These are phyloP conservation scores for Phalacrocorax carbo DNA, from an alignment of 2,113 vertebrate species.

Conservation along the genomic window DNA sequence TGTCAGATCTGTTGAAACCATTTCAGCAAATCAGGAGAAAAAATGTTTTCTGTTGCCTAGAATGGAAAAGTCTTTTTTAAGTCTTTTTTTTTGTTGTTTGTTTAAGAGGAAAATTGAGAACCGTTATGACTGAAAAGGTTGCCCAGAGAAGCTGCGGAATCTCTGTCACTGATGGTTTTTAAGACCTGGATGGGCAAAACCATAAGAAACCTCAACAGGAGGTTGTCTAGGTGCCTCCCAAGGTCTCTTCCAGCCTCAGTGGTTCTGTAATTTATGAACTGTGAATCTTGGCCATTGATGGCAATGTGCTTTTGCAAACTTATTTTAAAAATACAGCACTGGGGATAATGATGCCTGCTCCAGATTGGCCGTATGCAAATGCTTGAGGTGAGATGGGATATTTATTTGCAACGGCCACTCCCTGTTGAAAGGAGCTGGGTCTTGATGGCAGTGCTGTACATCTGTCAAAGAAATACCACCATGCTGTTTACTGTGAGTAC, in stretches of 20 bases:
- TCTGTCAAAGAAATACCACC: background rate
- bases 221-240: background rate
- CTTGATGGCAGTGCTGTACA: background rate
- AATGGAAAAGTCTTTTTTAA: background rate
- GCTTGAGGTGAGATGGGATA: background rate
- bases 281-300: background rate
- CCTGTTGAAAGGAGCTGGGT: background rate
- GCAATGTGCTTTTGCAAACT: background rate
- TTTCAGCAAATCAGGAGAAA: background rate
- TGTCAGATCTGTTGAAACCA: conserved; percentile 18
- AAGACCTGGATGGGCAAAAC: background rate
- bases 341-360: background rate
- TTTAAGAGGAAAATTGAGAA: background rate
- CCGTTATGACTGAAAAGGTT: background rate
- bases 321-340: background rate
- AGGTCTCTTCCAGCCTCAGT: background rate
- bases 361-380: background rate
- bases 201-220: background rate
- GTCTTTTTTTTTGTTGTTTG: background rate
- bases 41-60: background rate
- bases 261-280: background rate
- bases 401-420: background rate
- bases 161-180: background rate
- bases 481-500: background rate
- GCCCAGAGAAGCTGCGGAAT: background rate